Evolutionary conservation across 2,797 vertebrate species (phyloP).

Genomic region (Scomberomorus guttatus): DNA sequence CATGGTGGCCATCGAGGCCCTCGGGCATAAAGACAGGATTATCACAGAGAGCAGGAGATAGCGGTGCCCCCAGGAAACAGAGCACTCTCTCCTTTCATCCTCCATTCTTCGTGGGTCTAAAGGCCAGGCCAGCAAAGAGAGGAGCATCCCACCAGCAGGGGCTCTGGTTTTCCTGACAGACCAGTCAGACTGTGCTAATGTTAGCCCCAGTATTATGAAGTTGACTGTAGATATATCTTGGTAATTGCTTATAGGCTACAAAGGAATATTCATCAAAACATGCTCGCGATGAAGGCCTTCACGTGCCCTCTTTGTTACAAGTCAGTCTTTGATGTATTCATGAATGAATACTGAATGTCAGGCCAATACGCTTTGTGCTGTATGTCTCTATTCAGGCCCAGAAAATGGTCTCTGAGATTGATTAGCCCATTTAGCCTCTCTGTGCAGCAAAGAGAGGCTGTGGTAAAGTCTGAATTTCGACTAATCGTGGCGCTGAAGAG

Average conservation of each 20-base stretch:
- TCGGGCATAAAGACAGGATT: constrained; percentile 57
- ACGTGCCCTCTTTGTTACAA: constrained; percentile 35
- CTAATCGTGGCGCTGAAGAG: constrained; percentile 3
- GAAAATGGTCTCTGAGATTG: constrained; percentile 34
- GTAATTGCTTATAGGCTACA: constrained; percentile 42
- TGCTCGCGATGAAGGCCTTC: constrained; percentile 1
- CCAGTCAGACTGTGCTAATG: constrained; percentile 39
- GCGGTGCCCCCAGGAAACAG: constrained; percentile 64
- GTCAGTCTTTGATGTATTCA: constrained; percentile 47
- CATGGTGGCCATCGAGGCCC: constrained; percentile 53
- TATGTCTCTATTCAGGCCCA: constrained; percentile 35
- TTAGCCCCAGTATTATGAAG: constrained; percentile 28
- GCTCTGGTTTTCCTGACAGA: constrained; percentile 41
- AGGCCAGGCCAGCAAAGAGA: constrained; percentile 55
- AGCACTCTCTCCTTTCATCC: constrained; percentile 69
- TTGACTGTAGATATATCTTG: constrained; percentile 21
- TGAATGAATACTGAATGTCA: constrained; percentile 40
- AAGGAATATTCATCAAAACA: constrained; percentile 51
- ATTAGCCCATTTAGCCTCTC: constrained; percentile 28
- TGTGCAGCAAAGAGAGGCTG: not conserved
- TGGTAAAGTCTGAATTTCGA: constrained; percentile 8
- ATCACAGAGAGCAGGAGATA: constrained; percentile 71
- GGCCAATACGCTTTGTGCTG: constrained; percentile 22
- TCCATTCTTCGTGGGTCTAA: constrained; percentile 64
- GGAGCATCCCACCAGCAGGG: constrained; percentile 50